phyloP scores from a whole-genome alignment of 1,140 invertebrate genomes.

The Penaeus chinensis region DNA sequence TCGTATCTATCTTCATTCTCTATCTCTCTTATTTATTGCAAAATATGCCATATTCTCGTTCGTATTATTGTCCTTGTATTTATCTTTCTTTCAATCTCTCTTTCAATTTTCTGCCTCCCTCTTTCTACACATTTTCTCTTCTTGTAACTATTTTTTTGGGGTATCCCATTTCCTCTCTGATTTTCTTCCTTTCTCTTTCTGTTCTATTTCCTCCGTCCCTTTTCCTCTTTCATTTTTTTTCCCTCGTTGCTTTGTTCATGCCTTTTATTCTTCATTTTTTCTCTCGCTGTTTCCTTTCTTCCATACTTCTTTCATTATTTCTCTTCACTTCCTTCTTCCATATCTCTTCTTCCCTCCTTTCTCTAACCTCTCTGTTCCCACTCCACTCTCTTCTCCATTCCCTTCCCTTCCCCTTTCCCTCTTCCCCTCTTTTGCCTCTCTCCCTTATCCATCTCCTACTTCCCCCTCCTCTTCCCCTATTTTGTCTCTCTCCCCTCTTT shows the following conservation, averaged over 20 bases:
- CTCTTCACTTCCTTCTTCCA: not conserved
- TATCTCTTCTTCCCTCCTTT: no score
- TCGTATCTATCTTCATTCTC: no score
- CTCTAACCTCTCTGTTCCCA: no score
- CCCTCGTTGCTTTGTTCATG: not conserved
- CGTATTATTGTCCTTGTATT: not conserved
- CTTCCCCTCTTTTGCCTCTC: no score
- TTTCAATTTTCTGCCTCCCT: not conserved
- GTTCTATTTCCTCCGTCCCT: not conserved
- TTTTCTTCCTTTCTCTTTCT: slow-evolving; percentile 7
- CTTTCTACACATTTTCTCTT: not conserved
- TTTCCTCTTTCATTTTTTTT: not conserved
- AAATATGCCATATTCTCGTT: no score
- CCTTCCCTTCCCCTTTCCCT: no score
- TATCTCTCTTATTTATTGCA: no score
- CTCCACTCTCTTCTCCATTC: no score
- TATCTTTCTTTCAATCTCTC: not conserved
- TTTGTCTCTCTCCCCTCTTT: no score
- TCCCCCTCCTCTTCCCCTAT: no score
- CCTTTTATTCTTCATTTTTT: not conserved
- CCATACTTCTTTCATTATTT: not conserved
- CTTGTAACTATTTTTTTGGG: no score
- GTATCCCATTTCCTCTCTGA: not conserved
- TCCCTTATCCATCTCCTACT: no score
- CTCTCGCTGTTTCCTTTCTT: not conserved